phyloP scores from a whole-genome alignment of 2,797 vertebrate genomes.

The Gymnodraco acuticeps region DNA sequence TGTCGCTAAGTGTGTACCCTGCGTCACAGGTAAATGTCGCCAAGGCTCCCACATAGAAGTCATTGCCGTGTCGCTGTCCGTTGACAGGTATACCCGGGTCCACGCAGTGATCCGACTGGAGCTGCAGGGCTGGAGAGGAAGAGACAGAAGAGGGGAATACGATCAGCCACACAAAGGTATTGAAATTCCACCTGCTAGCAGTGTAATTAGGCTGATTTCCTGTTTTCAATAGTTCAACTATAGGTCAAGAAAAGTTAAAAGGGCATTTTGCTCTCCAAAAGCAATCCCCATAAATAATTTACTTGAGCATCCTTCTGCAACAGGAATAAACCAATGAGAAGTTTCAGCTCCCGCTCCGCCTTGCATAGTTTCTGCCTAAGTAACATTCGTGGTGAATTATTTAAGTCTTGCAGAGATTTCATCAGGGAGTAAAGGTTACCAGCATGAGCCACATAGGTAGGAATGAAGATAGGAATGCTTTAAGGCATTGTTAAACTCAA shows the following conservation, averaged over 20 bases:
- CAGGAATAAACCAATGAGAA: slow-evolving; percentile 41
- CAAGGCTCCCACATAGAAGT: slow-evolving; percentile 96
- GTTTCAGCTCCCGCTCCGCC: slow-evolving; percentile 15
- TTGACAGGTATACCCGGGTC: slow-evolving; percentile 98
- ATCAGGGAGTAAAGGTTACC: slow-evolving; percentile 49
- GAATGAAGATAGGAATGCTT: slow-evolving; percentile 5
- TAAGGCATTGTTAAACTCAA: not conserved
- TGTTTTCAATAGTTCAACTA: slow-evolving; percentile 23
- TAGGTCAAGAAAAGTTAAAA: slow-evolving; percentile 38
- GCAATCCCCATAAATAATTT: slow-evolving; percentile 51
- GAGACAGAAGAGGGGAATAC: not conserved
- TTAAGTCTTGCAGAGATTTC: slow-evolving; percentile 64
- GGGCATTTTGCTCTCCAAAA: slow-evolving; percentile 26
- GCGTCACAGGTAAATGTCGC: slow-evolving; percentile 97
- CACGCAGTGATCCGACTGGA: slow-evolving; percentile 97
- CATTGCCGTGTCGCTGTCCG: slow-evolving; percentile 95
- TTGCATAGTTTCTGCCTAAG: slow-evolving; percentile 38
- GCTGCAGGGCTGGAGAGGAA: slow-evolving; percentile 88
- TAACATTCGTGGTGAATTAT: slow-evolving; percentile 59
- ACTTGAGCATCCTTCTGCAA: slow-evolving; percentile 16
- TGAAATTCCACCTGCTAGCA: not conserved
- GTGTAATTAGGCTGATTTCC: slow-evolving; percentile 15
- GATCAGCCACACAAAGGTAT: not conserved
- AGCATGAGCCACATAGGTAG: slow-evolving; percentile 32
- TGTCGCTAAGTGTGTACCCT: slow-evolving; percentile 94